A percentile compares a stretch with the other conserved stretches of the same genome.
phyloP scores from a whole-genome alignment of 1,140 invertebrate species.

The Micrasema longulum region DNA sequence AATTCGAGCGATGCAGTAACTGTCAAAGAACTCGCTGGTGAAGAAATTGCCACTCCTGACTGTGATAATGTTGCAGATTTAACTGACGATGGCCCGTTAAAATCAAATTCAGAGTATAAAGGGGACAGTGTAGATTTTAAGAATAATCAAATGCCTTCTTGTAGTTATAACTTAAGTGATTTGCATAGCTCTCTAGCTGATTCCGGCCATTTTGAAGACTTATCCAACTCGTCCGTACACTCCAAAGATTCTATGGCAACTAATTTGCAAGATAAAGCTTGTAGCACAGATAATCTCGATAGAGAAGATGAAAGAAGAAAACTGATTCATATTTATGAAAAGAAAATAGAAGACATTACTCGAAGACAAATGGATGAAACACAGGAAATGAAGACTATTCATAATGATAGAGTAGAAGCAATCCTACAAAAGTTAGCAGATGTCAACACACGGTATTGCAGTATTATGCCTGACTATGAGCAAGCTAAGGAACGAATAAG shows the following conservation, averaged over 20 bases:
- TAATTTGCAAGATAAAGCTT: constrained; percentile 68
- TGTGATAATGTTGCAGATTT: constrained; percentile 64
- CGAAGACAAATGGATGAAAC: constrained; percentile 76
- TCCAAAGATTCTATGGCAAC: constrained; percentile 77
- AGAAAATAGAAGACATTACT: constrained; percentile 79
- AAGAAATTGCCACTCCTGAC: constrained; percentile 62
- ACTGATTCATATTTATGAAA: constrained; percentile 78
- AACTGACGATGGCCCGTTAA: constrained; percentile 59
- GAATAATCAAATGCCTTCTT: constrained; percentile 52
- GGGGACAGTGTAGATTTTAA: constrained; percentile 44
- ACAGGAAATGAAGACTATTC: constrained; percentile 78
- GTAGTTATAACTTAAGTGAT: constrained; percentile 58
- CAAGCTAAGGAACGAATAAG: constrained; percentile 75
- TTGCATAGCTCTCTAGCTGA: constrained; percentile 82
- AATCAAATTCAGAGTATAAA: constrained; percentile 41
- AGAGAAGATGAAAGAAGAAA: constrained; percentile 74
- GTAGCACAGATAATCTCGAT: constrained; percentile 65
- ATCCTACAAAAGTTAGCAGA: constrained; percentile 83
- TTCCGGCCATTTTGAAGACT: constrained; percentile 88
- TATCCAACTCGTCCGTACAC: constrained; percentile 77
- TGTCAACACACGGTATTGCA: constrained; percentile 80
- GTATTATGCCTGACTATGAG: constrained; percentile 76
- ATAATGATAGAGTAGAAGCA: constrained; percentile 84
- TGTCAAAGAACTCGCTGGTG: constrained; percentile 74
- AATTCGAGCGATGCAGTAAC: constrained; percentile 81